Percentiles rank a stretch among this genome's conserved stretches.
Conservation (phyloP, 2,888 invertebrate genomes). For the Parochlus steinenii region DNA sequence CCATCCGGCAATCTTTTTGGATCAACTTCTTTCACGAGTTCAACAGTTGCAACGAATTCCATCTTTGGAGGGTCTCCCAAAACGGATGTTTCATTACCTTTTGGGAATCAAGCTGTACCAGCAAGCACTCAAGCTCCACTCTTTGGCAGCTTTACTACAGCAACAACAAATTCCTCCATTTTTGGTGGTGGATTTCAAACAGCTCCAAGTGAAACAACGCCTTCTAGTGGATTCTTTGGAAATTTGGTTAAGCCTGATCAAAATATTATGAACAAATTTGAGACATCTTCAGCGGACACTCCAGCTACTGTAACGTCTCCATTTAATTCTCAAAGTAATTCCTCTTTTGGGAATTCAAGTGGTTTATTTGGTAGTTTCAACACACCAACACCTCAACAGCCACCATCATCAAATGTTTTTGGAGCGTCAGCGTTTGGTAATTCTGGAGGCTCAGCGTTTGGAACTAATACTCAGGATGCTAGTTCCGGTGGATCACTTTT, state of each 20-base stretch:
- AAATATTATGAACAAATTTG: slow-evolving; percentile 10
- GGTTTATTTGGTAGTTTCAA: slow-evolving; percentile 1
- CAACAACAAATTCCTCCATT: neutral
- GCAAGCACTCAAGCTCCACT: too few relatives aligned
- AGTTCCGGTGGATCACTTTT: neutral
- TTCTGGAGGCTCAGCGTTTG: neutral
- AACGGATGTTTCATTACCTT: too few relatives aligned
- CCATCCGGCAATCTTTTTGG: too few relatives aligned
- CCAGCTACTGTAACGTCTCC: neutral
- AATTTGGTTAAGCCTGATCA: slow-evolving; percentile 10
- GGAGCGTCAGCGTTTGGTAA: neutral
- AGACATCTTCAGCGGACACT: neutral
- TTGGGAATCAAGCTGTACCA: too few relatives aligned
- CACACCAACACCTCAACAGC: neutral
- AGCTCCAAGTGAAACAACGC: neutral
- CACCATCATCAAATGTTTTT: slow-evolving; percentile 7
- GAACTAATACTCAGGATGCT: neutral
- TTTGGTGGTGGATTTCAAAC: neutral
- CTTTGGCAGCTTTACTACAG: too few relatives aligned
- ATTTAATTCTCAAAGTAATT: neutral
- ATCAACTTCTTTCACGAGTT: too few relatives aligned
- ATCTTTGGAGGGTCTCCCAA: too few relatives aligned
- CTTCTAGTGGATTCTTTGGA: slow-evolving; percentile 1
- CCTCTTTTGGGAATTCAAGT: neutral
- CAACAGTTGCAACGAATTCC: slow-evolving; percentile 1